phyloP scores from a whole-genome alignment of 2,797 vertebrate genomes.

The Siniperca undulata region DNA sequence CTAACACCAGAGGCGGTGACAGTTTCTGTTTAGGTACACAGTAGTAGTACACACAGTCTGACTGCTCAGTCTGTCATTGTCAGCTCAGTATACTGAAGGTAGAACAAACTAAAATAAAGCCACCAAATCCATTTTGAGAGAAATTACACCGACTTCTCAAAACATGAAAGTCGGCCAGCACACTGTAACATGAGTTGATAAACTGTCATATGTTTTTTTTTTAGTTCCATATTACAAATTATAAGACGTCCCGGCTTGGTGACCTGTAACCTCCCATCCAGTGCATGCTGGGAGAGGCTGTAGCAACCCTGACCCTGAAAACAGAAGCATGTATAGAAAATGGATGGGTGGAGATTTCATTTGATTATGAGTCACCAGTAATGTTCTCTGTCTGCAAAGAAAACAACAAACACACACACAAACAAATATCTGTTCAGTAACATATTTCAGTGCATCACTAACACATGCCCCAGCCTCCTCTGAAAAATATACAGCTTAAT shows the following conservation, averaged over 20 bases:
- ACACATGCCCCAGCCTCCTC: background rate
- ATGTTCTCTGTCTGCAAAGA: constrained; percentile 19
- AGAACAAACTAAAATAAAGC: constrained; percentile 2
- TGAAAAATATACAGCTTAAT: background rate
- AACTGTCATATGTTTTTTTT: background rate
- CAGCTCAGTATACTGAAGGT: background rate
- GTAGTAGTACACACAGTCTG: too few species aligned
- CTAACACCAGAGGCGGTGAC: background rate
- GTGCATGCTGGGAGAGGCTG: constrained; percentile 3
- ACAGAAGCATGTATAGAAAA: background rate
- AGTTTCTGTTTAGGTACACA: too few species aligned
- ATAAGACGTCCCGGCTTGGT: background rate
- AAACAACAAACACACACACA: background rate
- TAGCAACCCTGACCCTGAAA: constrained; percentile 2
- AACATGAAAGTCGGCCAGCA: background rate
- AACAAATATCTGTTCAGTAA: background rate
- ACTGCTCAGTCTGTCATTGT: background rate
- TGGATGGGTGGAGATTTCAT: constrained; percentile 12
- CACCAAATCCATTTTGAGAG: background rate
- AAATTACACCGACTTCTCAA: background rate
- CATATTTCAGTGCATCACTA: background rate
- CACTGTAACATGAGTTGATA: background rate
- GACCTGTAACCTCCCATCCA: background rate
- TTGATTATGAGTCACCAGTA: constrained; percentile 18
- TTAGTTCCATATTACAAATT: constrained; percentile 1